Evolutionary conservation across 1,140 invertebrate genomes (phyloP), one percentile per base, ranked within the genome.

Genomic region (Drosophila murphyi): DNA sequence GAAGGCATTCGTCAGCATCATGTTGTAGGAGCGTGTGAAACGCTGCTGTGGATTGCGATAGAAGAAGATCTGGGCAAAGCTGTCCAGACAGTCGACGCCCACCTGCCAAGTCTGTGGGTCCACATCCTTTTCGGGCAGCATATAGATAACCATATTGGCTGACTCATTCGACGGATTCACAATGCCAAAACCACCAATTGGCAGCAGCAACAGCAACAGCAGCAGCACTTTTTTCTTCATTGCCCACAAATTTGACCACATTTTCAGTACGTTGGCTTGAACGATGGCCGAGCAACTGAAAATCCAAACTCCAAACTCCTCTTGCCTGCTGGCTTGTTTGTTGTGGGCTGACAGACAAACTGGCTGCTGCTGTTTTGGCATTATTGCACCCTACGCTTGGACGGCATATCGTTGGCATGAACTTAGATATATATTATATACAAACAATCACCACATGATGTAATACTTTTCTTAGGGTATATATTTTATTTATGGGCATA

Each of bases 51-150:
- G 75, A 2, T 73, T 79, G 34, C 78, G 57, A 4, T 69, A 75
- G 59, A 92, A 91, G 63, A 89, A 79, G 32, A 91, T 80, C 29
- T 78, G 81, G 0, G 78, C 64, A 7, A 92, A 89, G 4, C 54
- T 71, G n/a, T 91, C 80, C 35, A 92, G 65, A 52, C 92, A 92
- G 2, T 91, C 73, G 5, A 89, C 74, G 5, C 91, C 92, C 1
- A 79, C 81, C 8, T 68, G 52, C 85, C 82, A 90, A 0, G 80
- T 71, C 4, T 79, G 55, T 0, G 82, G 73, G 2, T 82, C 90
- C 10, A 89, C 32, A 5, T 83, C 82, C 54, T 76, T 79, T 5
- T 57, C 70, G 2, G 78, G 75, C 41, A 80, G 63, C 76, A 92
- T 78, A 55, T 89, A 90, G 34, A 92, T 87, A 31, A 91, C 85